These are phyloP conservation scores for Papilio helenus DNA, from an alignment of 1,140 invertebrate species.

Conservation along the genomic window DNA sequence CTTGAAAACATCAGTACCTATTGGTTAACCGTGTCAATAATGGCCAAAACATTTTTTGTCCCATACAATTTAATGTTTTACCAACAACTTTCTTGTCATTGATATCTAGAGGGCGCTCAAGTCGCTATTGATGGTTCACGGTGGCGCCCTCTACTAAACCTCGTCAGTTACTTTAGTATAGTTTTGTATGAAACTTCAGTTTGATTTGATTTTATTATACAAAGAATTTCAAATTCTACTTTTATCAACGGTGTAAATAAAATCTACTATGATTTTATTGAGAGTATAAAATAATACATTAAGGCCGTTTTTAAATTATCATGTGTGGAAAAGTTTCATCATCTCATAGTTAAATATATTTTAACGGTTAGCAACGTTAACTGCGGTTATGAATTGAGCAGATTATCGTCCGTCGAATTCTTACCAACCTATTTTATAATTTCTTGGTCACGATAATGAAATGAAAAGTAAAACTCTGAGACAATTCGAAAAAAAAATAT, in stretches of 20 bases:
- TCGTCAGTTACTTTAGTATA: neutral
- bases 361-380: conserved; percentile 25
- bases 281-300: neutral
- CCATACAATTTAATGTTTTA: neutral
- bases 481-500: neutral
- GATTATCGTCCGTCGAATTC: conserved; percentile 2
- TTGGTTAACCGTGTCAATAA: neutral
- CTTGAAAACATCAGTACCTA: neutral
- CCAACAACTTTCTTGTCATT: neutral
- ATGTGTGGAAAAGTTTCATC: neutral
- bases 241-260: neutral
- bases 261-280: neutral
- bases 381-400: neutral
- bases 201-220: no score
- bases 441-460: neutral
- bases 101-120: neutral
- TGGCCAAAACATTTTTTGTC: neutral
- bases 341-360: conserved; percentile 34
- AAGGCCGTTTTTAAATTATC: neutral
- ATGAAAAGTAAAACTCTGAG: neutral
- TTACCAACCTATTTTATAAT: conserved; percentile 17
- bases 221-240: neutral
- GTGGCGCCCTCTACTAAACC: neutral
- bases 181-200: neutral
- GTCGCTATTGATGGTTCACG: neutral